Conservation (phyloP, 2,888 invertebrate genomes). For the Latrodectus hesperus region DNA sequence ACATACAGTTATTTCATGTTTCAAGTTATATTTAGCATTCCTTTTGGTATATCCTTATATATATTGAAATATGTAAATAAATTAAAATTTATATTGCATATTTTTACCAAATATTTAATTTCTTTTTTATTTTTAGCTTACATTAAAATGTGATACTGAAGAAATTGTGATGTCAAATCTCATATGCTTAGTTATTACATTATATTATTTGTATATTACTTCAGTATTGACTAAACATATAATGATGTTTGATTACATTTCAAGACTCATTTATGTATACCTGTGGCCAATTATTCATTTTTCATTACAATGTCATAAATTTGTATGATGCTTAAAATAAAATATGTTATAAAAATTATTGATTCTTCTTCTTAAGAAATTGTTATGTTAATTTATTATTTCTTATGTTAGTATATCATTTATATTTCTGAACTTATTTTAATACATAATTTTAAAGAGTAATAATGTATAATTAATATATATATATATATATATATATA, state of each 20-base stretch:
- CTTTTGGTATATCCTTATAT: neutral
- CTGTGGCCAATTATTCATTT: neutral
- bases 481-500: too few relatives aligned
- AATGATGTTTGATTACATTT: neutral
- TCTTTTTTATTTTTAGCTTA: neutral
- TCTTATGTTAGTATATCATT: neutral
- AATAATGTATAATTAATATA: neutral
- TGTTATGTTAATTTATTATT: too few relatives aligned
- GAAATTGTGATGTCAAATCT: neutral
- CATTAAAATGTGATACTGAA: neutral
- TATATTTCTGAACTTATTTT: neutral
- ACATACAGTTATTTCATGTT: too few relatives aligned
- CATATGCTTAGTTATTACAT: neutral
- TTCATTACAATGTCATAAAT: neutral
- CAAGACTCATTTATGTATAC: neutral
- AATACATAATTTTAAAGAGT: neutral
- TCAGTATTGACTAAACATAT: neutral
- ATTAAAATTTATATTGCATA: neutral
- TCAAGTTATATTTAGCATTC: neutral
- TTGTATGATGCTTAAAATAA: neutral
- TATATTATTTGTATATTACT: neutral
- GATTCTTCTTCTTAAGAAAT: too few relatives aligned
- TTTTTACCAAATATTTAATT: neutral
- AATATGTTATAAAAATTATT: neutral
- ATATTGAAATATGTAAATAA: neutral